Conservation (phyloP, 2,113 vertebrate genomes). For the Sarotherodon lohbergeri region DNA sequence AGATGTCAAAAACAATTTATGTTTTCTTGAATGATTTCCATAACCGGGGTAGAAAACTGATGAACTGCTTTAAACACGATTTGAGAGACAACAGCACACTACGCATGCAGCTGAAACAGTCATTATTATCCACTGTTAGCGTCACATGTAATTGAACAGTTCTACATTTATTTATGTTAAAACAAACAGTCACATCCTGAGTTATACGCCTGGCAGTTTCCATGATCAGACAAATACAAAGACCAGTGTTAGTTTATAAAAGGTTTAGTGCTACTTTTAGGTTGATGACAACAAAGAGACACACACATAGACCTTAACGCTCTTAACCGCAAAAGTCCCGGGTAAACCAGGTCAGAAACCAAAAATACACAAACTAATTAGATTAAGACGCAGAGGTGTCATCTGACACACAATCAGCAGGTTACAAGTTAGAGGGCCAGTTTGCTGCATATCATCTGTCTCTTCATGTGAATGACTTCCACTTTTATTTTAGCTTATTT, state of each 20-base stretch:
- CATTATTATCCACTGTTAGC: background rate
- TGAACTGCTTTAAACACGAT: background rate
- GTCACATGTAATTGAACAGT: background rate
- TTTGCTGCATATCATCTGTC: background rate
- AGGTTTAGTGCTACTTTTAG: constrained; percentile 22
- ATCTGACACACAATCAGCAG: background rate
- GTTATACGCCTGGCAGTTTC: background rate
- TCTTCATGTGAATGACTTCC: background rate
- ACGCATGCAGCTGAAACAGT: background rate
- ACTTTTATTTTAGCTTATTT: background rate
- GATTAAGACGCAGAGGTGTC: background rate
- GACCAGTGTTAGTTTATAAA: background rate
- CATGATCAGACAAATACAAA: background rate
- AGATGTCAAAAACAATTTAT: background rate
- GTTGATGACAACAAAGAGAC: background rate
- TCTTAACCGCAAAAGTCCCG: background rate
- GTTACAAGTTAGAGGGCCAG: background rate
- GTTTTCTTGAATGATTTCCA: background rate
- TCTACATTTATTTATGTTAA: background rate
- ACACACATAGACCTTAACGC: background rate
- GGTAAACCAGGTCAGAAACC: constrained; percentile 10
- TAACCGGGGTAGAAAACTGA: background rate
- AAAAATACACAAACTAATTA: constrained; percentile 29
- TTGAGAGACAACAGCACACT: background rate
- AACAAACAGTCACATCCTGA: background rate